phyloP scores from a whole-genome alignment of 35 echinoderm and acorn worm species.

The Apostichopus parvimensis region DNA sequence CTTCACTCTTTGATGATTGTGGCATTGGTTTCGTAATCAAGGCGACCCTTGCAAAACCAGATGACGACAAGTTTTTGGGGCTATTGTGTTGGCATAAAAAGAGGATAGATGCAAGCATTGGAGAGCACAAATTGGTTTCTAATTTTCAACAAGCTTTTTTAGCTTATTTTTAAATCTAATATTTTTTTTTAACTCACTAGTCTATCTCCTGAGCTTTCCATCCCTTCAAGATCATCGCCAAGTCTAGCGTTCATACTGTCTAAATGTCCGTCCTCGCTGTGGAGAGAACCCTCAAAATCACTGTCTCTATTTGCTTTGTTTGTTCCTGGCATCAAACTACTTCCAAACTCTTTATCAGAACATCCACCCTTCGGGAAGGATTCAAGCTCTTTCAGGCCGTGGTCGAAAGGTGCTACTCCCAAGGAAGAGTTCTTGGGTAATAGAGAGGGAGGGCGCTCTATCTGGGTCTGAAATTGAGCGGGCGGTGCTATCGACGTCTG shows the following conservation, averaged over 20 bases:
- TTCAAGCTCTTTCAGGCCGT: background rate
- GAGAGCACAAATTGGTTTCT: too few relatives aligned
- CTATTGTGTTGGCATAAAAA: background rate
- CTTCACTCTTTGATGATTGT: too few relatives aligned
- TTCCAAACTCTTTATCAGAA: conserved; percentile 39
- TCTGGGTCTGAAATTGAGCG: background rate
- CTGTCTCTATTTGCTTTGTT: background rate
- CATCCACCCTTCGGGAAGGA: background rate
- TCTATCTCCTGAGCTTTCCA: conserved; percentile 30
- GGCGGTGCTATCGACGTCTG: conserved; percentile 9
- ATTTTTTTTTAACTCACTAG: conserved; percentile 4
- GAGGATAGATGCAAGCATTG: background rate
- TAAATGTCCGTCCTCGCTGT: conserved; percentile 4
- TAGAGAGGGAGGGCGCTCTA: conserved; percentile 6
- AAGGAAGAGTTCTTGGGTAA: background rate
- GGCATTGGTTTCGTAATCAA: too few relatives aligned
- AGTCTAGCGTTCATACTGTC: background rate
- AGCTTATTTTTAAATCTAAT: background rate
- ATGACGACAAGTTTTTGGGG: background rate
- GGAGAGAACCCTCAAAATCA: conserved; percentile 8
- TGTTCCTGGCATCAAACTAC: conserved; percentile 6
- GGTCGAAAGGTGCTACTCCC: background rate
- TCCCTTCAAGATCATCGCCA: conserved; percentile 23
- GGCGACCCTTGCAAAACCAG: too few relatives aligned
- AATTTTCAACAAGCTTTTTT: too few relatives aligned